phyloP scores from a whole-genome alignment of 2,888 invertebrate genomes.

The Sphaeridia pumilis region DNA sequence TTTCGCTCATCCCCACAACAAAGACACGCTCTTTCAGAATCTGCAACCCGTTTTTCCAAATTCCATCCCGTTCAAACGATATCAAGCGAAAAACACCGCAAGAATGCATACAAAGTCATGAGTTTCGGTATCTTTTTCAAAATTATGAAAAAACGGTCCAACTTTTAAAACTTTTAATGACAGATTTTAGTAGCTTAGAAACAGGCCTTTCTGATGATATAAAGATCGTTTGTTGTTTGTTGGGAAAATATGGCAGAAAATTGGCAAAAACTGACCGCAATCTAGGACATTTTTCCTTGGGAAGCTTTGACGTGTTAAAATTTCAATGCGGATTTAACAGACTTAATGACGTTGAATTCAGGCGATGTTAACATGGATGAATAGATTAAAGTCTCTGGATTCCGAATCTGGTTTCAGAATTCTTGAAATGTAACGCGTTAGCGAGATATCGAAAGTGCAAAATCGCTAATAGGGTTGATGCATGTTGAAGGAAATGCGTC shows the following conservation, averaged over 20 bases:
- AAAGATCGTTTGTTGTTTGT: slow-evolving; percentile 1
- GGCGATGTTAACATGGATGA: neutral
- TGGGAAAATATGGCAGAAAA: slow-evolving; percentile 4
- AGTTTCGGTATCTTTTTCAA: neutral
- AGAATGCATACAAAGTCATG: neutral
- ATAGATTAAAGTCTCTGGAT: neutral
- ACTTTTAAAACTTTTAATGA: neutral
- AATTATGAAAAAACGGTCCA: neutral
- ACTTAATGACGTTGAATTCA: neutral
- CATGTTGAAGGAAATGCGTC: neutral
- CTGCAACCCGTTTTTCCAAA: slow-evolving; percentile 6
- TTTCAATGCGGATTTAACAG: neutral
- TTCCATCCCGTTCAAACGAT: neutral
- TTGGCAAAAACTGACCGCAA: neutral
- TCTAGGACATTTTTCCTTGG: slow-evolving; percentile 4
- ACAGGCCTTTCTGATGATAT: neutral
- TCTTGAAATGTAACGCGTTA: no score
- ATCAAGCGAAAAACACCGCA: neutral
- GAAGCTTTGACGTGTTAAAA: neutral
- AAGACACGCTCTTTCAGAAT: slow-evolving; percentile 4
- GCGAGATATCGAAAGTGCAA: neutral
- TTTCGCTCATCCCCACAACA: neutral
- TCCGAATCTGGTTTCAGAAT: neutral
- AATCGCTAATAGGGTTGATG: neutral
- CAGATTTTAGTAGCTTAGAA: neutral